A percentile compares a stretch with the other conserved stretches of the same genome.
These are phyloP conservation scores for Falco columbarius DNA, from an alignment of 2,797 vertebrate genomes.

Conservation along the genomic window DNA sequence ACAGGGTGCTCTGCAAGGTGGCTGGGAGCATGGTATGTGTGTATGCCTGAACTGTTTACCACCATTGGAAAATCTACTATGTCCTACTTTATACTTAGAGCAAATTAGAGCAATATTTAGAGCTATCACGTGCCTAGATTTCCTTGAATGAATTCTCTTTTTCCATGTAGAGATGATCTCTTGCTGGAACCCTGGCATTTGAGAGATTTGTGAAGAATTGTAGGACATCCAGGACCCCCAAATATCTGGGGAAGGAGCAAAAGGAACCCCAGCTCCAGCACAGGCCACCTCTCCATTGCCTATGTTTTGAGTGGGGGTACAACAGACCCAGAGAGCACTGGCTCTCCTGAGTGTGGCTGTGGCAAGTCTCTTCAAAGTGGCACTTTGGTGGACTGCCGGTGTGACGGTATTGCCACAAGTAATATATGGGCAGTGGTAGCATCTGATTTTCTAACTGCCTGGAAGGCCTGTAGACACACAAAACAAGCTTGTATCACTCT, in stretches of 20 bases:
- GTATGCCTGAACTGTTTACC: not conserved
- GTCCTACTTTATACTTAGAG: conserved; percentile 6
- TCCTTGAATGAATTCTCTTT: not conserved
- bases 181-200: not conserved
- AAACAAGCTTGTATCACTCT: not conserved
- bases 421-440: not conserved
- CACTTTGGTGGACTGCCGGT: not conserved
- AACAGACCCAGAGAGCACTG: not conserved
- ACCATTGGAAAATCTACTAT: not conserved
- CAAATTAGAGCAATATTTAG: not conserved
- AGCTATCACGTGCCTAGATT: not conserved
- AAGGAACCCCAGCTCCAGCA: accelerated
- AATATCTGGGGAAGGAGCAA: not conserved
- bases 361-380: not conserved
- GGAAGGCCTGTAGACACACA: not conserved
- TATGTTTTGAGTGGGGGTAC: not conserved
- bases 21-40: accelerated
- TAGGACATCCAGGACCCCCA: not conserved
- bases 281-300: accelerated
- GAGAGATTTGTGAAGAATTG: not conserved
- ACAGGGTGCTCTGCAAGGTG: not conserved
- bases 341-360: not conserved
- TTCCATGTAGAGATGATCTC: not conserved
- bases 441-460: not conserved
- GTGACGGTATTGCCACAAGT: not conserved